Conservation (phyloP, 2,113 vertebrate species). For the Entomyzon cyanotis region DNA sequence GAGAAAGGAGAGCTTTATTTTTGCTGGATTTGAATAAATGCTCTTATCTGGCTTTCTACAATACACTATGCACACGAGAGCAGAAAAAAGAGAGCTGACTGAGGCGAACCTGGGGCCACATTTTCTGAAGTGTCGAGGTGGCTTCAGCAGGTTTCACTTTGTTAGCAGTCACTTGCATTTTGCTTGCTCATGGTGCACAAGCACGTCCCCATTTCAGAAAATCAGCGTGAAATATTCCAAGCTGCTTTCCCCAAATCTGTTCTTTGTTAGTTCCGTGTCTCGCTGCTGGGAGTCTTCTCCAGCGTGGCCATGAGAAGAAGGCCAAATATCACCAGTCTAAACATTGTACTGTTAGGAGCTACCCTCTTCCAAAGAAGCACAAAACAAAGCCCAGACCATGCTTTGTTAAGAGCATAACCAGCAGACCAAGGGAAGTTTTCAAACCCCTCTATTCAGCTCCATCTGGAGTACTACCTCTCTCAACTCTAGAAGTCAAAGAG, state of each 20-base stretch:
- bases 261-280: neutral
- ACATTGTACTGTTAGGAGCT: neutral
- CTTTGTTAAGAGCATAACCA: neutral
- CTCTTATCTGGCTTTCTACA: neutral
- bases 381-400: neutral
- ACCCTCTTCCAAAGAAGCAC: neutral
- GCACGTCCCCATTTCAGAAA: neutral
- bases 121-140: neutral
- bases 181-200: neutral
- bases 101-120: neutral
- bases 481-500: neutral
- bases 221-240: neutral
- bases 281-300: neutral
- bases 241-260: neutral
- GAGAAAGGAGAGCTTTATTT: conserved; percentile 3
- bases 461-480: neutral
- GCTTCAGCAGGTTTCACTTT: neutral
- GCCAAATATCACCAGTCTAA: neutral
- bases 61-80: neutral
- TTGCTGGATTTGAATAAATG: conserved; percentile 14
- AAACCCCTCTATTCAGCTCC: neutral
- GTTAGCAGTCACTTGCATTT: neutral
- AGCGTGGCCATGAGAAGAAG: neutral
- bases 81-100: neutral
- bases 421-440: neutral